Evolutionary conservation across 2,113 vertebrate genomes (phyloP).

Genomic region (Lophotis ruficrista): DNA sequence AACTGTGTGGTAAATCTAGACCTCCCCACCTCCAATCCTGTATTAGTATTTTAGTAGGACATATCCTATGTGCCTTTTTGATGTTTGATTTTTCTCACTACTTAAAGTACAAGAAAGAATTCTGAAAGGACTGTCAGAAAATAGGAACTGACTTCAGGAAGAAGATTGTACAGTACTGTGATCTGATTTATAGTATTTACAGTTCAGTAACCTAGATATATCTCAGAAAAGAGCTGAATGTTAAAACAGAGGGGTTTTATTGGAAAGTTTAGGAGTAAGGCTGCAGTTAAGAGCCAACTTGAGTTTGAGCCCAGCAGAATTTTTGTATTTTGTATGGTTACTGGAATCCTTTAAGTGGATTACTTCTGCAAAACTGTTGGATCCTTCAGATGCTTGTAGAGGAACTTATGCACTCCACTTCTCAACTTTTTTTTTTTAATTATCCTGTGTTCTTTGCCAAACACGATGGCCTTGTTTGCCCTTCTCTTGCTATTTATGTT

Average conservation of each 20-base stretch:
- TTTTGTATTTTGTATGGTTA: neutral
- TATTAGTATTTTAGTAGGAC: neutral
- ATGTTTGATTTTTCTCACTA: neutral
- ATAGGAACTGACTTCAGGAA: neutral
- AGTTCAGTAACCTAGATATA: neutral
- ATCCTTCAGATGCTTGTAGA: neutral
- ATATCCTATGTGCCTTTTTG: neutral
- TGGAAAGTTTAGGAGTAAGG: neutral
- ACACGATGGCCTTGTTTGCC: neutral
- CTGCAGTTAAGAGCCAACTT: neutral
- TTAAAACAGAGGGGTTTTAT: neutral
- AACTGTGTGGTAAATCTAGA: neutral
- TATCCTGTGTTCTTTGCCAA: neutral
- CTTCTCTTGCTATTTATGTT: neutral
- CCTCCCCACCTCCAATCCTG: fast-evolving
- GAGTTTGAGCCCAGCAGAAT: neutral
- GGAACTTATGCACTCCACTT: neutral
- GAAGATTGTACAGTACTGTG: neutral
- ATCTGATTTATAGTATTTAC: neutral
- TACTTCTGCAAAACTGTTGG: neutral
- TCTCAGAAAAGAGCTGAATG: neutral
- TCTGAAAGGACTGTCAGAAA: neutral
- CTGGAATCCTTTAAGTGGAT: neutral
- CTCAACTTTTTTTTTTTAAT: neutral
- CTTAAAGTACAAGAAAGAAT: neutral